Conservation (phyloP, 2,113 vertebrate genomes). For the Odontesthes bonariensis region DNA sequence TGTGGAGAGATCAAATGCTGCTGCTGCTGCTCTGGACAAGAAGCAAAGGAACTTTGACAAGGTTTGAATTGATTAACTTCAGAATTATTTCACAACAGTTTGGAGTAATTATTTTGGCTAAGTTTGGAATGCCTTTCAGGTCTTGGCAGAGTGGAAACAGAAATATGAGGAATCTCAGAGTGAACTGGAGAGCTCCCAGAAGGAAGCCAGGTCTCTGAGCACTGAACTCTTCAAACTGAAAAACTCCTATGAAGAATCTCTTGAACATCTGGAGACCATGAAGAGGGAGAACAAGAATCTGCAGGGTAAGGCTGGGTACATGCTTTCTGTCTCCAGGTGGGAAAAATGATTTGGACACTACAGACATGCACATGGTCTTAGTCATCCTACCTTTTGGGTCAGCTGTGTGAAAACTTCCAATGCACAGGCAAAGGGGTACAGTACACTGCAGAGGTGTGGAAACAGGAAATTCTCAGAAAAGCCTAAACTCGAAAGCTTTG, state of each 20-base stretch:
- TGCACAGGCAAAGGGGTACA: too few species aligned
- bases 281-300: conserved; percentile 46
- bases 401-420: too few species aligned
- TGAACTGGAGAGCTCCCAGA: conserved; percentile 92
- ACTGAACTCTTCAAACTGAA: conserved; percentile 95
- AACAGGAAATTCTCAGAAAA: too few species aligned
- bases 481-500: too few species aligned
- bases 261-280: conserved; percentile 88
- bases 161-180: conserved; percentile 92
- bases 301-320: too few species aligned
- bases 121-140: conserved; percentile 60
- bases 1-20: conserved; percentile 85
- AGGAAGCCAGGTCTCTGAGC: conserved; percentile 90
- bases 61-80: conserved; percentile 60
- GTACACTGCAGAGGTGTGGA: too few species aligned
- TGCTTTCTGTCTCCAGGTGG: too few species aligned
- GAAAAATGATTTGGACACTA: too few species aligned
- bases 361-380: too few species aligned
- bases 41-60: conserved; percentile 95
- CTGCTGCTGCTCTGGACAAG: conserved; percentile 88
- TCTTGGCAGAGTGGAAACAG: conserved; percentile 93
- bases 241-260: conserved; percentile 91
- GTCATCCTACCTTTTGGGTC: too few species aligned
- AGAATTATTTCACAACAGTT: too few species aligned
- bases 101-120: too few species aligned